Evolutionary conservation across 2,888 invertebrate genomes (phyloP), one percentile per base, ranked within the genome.

Genomic region (Listrodromus nycthemerus): DNA sequence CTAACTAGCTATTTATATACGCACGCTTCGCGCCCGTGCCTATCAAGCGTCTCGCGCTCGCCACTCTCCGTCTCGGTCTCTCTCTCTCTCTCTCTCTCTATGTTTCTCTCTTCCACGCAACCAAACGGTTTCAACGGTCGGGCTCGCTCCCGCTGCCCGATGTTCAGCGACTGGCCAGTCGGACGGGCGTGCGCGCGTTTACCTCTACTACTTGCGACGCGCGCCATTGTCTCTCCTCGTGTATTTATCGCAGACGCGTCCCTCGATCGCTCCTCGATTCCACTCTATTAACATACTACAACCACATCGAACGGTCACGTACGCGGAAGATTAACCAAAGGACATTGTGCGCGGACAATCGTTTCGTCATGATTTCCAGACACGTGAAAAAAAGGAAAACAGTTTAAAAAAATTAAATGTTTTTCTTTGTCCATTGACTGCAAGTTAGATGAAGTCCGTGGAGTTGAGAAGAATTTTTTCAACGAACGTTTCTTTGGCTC

Each of bases 1-100:
- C 92, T 90, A 91, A 91, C 91, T 90, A 89, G 90, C 91, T 91
- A 92, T 92, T 91, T 91, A 91, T 91, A 92, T 86, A 87, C 89
- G 87, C 86, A 86, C 74, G 84, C 84, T 83, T 85, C 85, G 86
- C 86, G 82, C 88, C 87, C 87, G 87, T 86, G 83, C 81, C 85
- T 76, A 86, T 81, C 84, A 78, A 84, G 63, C 84, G 84, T 81
- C 87, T 81, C 84, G 84, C 84, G 76, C 85, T 67, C 77, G 75
- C 83, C 66, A 67, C 83, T 76, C 79, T 84, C 80, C 16, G 3
- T 41, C 41, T 13, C 41, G 2, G 13, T 41, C 41, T 41, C 41
- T 16, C 41, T 41, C 41, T 37, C 37, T 37, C 37, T 37, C 83
- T 76, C 80, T 84, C 81, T 37, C 37, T 37, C 37, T 37, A 5